Evolutionary conservation across 1,140 invertebrate species (phyloP), one percentile per base, ranked within the genome.

Genomic region (Drosophila nigromelanica): DNA sequence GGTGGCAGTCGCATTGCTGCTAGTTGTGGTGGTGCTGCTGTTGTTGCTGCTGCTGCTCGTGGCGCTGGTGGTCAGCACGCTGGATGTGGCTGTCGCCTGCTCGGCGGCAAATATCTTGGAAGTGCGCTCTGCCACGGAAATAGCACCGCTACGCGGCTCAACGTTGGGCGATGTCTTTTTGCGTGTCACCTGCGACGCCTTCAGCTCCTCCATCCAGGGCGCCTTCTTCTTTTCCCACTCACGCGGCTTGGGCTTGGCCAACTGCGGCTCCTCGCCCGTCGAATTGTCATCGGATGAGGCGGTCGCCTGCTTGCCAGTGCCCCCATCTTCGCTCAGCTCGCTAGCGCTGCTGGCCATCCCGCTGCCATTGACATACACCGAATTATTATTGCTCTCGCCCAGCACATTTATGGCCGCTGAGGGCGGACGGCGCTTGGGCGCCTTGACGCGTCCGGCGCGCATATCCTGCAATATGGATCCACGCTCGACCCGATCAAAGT

Each of bases 181-280:
- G 81, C 94, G 94, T 6, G 74, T 78, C 21, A 93, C 94, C 89
- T 95, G 94, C 78, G 94, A 95, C 33, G 94, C 90, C 80, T 95
- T 95, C 69, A 95, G 92, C 79, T 95, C 95, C 67, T 93, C 94
- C 92, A 95, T 93, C 95, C 95, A 95, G 0, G 95, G 95, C 48
- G 94, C 94, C 76, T 93, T 93, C 70, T 94, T 93, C 76, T 94
- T 94, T 76, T 95, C 94, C 93, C 93, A 93, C 72, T 93, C 92
- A 1, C 93, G 87, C 35, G 93, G 80, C 76, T 93, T 93, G 4
- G 93, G 93, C 74, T 93, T 94, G 15, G 85, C 91, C 75, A 93
- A 91, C 45, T 93, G 93, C 3, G 90, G 73, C n/a, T 92, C 77
- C 11, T 92, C 77, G 18, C 93, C 92, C 14, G 92, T 92, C 0